phyloP scores from a whole-genome alignment of 2,113 vertebrate genomes.

The Probosciger aterrimus region DNA sequence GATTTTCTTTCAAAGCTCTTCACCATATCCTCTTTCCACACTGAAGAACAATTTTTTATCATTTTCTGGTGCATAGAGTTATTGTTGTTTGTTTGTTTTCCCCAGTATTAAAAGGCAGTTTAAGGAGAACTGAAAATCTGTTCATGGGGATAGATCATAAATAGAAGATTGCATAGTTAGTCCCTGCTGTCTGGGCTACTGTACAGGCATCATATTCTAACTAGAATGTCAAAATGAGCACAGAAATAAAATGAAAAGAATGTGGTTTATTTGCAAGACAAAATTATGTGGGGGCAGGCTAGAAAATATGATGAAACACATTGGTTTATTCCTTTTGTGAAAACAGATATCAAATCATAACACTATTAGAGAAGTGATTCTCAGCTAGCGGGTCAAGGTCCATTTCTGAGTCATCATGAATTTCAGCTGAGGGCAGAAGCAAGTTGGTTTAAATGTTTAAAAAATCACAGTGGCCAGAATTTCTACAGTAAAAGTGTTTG shows the following conservation, averaged over 20 bases:
- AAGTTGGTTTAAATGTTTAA: not conserved
- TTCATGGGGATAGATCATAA: not conserved
- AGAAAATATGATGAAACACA: not conserved
- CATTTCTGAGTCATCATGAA: slow-evolving; percentile 14
- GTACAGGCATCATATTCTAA: not conserved
- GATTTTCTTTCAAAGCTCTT: not conserved
- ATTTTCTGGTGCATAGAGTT: not conserved
- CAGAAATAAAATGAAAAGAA: slow-evolving; percentile 31
- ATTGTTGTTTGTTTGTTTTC: not conserved
- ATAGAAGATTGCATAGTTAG: not conserved
- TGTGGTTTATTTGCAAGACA: not conserved
- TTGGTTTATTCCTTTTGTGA: slow-evolving; percentile 2
- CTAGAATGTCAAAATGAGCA: slow-evolving; percentile 15
- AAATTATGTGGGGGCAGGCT: not conserved
- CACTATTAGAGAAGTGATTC: not conserved
- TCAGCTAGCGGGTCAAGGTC: not conserved
- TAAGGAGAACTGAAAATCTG: not conserved
- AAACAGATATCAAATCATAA: slow-evolving; percentile 1
- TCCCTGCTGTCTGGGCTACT: not conserved
- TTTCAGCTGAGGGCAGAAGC: not conserved
- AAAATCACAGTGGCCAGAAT: not conserved
- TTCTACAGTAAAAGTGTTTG: not conserved
- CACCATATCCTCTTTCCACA: not conserved
- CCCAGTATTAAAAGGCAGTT: not conserved
- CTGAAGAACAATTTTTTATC: not conserved